Evolutionary conservation across 2,888 invertebrate species (phyloP), one percentile per base, ranked within the genome.

Genomic region (Rosalia funebris): DNA sequence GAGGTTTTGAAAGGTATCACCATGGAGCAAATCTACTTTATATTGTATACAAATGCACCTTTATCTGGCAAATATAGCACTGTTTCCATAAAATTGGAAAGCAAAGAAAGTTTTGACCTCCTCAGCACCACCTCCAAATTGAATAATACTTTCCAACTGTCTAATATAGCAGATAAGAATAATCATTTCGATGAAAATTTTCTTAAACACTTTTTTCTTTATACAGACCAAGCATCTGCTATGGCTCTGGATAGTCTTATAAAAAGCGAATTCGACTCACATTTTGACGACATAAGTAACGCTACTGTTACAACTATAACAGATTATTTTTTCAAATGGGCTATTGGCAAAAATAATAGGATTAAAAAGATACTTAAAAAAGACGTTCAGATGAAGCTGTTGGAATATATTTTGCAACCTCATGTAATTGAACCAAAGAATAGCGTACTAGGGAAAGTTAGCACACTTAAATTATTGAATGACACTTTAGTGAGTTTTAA

Each of bases 291-390:
- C n/a, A 20, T 57, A 10, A 48, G 42, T 16, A 47, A 56, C 37
- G 20, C 32, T 1, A 39, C 39, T 0, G 9, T 57, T 1, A 41
- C 34, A 10, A 48, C 42, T 0, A 15, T 57, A 34, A 14, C 17
- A 5, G 46, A 57, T 12, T 57, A 42, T 14, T 57, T 57, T 17
- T 14, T 46, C 1, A 57, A 48, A n/a, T 57, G 57, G 57, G 39
- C 48, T 3, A 9, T 48, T 1, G 57, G 57, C 11, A 42, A 36
- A 14, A 48, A 36, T 7, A 34, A 12, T 34, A 47, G 34, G 16
- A 57, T 57, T 4, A 11, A 15, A 5, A 19, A 15, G 7, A 34
- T 57, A 5, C 2, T 11, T 11, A 57, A 48, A 9, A 50, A 31
- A 14, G 41, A 57, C 12, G 20, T 57, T 12, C 48, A 57, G 11